Base-by-base conservation (phyloP, 2,888 invertebrate genomes). In the Napeogenes inachia region DNA sequence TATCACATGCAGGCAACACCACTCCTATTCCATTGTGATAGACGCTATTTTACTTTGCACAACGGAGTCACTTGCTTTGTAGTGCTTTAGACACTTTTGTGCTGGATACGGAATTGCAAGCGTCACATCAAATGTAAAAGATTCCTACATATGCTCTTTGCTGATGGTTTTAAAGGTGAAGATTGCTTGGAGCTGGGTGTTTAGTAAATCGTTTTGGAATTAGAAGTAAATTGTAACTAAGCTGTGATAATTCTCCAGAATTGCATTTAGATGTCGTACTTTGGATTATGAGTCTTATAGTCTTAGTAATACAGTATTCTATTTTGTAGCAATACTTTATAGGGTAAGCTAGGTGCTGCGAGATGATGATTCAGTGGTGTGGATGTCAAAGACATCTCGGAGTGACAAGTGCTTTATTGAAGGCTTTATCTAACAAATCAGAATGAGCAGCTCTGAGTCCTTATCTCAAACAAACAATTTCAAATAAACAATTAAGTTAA, bases 211-310 rank as follows among this genome's bases (percentile, higher is more conserved):
- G 32, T 47, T 63, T 60, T 47, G 57, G 57, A 50, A 58, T 62
- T 42, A 10, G 30, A 38, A 55, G 32, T 60, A 50, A 56, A 35
- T 71, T 71, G 77, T 79, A 80, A 78, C 81, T 80, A 79, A 80
- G 80, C 81, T 77, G 76, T 76, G 76, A 78, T 80, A 80, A 80
- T 82, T 76, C 78, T 70, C 65, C 67, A 70, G 78, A 74, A 77
- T 77, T 82, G 80, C 75, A 79, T 76, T 71, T 67, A 54, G 60
- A 67, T 73, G 66, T 53, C 50, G 38, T 50, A 57, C 57, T n/a
- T 45, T 38, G n/a, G 2, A 35, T 13, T 55, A 42, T 58, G 50
- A n/a, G 35, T 45, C 55, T 59, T 59, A 55, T 45, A 13, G 13
- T 5, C 13, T 45, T 38, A 45, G 10, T 32, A 63, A 63, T 63